Percentiles rank a stretch among this genome's conserved stretches.
phyloP scores from a whole-genome alignment of 2,113 vertebrate species.

The Marmota flaviventris region DNA sequence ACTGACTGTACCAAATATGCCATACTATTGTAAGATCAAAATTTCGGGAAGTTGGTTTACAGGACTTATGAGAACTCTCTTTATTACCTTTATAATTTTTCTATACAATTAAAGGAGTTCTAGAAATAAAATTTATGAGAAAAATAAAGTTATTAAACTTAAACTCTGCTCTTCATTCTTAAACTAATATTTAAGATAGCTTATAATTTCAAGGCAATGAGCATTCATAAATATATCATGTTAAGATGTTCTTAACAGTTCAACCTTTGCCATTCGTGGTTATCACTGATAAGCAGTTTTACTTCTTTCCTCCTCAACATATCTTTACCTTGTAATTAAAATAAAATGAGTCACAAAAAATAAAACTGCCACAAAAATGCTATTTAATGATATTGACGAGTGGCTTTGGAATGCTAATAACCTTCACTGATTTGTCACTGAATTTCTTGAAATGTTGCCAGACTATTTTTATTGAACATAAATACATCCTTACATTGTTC shows the following conservation, averaged over 20 bases:
- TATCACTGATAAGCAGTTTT: neutral
- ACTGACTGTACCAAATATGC: neutral
- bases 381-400: neutral
- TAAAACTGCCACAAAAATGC: neutral
- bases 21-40: neutral
- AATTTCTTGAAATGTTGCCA: neutral
- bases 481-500: neutral
- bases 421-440: neutral
- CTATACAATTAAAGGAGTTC: neutral
- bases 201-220: neutral
- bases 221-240: neutral
- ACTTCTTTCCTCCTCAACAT: neutral
- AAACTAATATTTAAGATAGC: neutral
- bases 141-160: neutral
- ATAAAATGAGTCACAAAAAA: neutral
- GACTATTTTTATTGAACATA: neutral
- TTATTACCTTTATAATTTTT: neutral
- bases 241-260: neutral
- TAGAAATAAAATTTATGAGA: neutral
- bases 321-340: neutral
- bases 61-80: neutral
- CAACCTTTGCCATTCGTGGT: neutral
- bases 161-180: neutral
- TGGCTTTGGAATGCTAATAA: neutral
- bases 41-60: neutral